A percentile compares a stretch with the other conserved stretches of the same genome.
phyloP scores from a whole-genome alignment of 2,888 invertebrate genomes.

The Pseudanteris insignis region DNA sequence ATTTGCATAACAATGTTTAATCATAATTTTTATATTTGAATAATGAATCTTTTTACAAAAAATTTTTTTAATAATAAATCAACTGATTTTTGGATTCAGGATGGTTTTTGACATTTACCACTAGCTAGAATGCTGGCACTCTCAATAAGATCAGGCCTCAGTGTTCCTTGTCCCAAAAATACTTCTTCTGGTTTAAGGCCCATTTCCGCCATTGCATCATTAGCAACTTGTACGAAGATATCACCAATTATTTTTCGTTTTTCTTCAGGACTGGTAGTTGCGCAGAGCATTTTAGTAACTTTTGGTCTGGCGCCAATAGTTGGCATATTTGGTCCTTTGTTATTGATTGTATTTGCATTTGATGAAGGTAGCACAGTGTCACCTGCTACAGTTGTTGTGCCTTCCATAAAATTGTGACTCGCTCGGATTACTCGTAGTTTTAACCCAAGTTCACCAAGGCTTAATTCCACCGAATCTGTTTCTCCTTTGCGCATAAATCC shows the following conservation, averaged over 20 bases:
- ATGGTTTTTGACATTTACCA: too few species aligned
- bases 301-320: conserved; percentile 68
- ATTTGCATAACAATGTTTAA: too few species aligned
- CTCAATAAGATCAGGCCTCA: conserved; percentile 97
- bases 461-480: conserved; percentile 86
- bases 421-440: conserved; percentile 82
- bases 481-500: conserved; percentile 99
- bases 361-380: conserved; percentile 48
- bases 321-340: conserved; percentile 57
- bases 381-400: conserved; percentile 83
- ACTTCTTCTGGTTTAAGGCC: conserved; percentile 93
- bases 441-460: conserved; percentile 83
- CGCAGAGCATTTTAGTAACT: conserved; percentile 85
- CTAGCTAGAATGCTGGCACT: conserved; percentile 90
- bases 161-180: conserved; percentile 91
- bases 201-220: conserved; percentile 87
- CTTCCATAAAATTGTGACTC: conserved; percentile 75
- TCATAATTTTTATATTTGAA: too few species aligned
- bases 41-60: too few species aligned
- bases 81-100: too few species aligned
- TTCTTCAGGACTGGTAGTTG: conserved; percentile 92
- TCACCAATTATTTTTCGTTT: conserved; percentile 99
- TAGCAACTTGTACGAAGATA: conserved; percentile 94
- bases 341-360: conserved; percentile 60
- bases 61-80: too few species aligned